Evolutionary conservation across 1,140 invertebrate species (phyloP), one percentile per base, ranked within the genome.

Genomic region (Anastatus disparis): DNA sequence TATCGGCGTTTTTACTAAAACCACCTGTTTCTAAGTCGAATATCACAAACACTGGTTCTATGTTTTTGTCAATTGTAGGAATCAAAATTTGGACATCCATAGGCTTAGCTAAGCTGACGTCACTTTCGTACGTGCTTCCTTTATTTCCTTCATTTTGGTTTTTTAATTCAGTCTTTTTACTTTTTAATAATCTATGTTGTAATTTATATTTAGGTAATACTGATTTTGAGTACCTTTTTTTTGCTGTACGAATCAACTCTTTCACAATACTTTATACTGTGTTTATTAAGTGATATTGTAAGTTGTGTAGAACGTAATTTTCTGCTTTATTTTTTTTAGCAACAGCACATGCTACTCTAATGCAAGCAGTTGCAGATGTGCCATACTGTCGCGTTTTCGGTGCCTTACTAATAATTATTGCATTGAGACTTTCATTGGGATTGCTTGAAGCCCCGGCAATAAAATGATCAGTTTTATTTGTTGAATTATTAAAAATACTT

Each of bases 1-100:
- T 68, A 58, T 74, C 69, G 29, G 29, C 26, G 13, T 56, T 48
- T 44, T 67, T 68, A 9, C 8, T 22, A 42, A 71, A 64, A 27
- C 69, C 44, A 10, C 50, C 52, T 12, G 69, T 74, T 50, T 71
- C 68, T 3, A 67, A 50, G 71, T 74, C 55, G 50, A 71, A 71
- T 9, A 68, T 63, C 13, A 71, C 56, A 27, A 68, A 38, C 58
- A 71, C 59, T 12, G 63, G 35, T 38, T 20, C 13, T 17, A 13
- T 0, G 27, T 55, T 52, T 13, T 53, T 26, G 56, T 35, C 31
- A 35, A 40, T 56, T 26, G 53, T 35, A 35, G 3, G 7, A 24
- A 68, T 17, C 46, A n/a, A 15, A 56, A 27, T 40, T 66, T 6
- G 8, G 29, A 31, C 35, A 63, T 44, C 29, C 58, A 29, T 40